Evolutionary conservation across 2,113 vertebrate genomes (phyloP).

Genomic region (Porphyrio hochstetteri): DNA sequence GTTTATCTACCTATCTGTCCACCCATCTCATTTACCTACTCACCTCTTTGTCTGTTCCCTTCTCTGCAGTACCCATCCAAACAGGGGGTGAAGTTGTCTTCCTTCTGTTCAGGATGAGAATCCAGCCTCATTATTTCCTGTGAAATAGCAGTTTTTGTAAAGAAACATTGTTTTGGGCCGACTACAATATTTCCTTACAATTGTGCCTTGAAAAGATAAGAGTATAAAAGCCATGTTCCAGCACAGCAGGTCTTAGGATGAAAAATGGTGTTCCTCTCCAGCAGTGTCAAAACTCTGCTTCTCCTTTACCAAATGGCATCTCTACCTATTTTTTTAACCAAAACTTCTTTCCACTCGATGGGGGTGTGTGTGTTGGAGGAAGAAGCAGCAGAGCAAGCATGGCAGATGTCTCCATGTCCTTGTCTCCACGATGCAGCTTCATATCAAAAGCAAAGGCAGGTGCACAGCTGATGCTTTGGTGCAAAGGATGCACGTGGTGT

Average conservation of each 20-base stretch:
- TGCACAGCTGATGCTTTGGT: background rate
- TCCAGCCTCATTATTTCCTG: background rate
- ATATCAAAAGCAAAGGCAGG: rapidly evolving
- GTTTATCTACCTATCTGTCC: background rate
- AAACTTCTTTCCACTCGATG: background rate
- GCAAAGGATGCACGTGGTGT: background rate
- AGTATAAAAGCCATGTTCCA: background rate
- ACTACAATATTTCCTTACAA: background rate
- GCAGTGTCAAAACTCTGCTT: background rate
- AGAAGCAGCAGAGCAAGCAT: background rate
- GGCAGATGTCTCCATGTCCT: background rate
- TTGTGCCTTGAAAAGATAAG: slow-evolving; percentile 20
- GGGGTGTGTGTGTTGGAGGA: background rate
- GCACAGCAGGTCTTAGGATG: background rate
- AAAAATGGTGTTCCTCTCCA: background rate
- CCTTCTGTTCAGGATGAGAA: background rate
- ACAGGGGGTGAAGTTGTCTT: background rate
- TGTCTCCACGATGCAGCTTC: background rate
- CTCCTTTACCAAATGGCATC: background rate
- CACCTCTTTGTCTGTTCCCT: background rate
- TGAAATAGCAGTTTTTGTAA: background rate
- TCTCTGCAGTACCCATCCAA: background rate
- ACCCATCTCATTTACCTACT: background rate
- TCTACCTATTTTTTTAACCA: background rate
- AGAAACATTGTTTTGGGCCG: background rate